Conservation (phyloP, 2,797 vertebrate species). For the Eidolon dupreanum region DNA sequence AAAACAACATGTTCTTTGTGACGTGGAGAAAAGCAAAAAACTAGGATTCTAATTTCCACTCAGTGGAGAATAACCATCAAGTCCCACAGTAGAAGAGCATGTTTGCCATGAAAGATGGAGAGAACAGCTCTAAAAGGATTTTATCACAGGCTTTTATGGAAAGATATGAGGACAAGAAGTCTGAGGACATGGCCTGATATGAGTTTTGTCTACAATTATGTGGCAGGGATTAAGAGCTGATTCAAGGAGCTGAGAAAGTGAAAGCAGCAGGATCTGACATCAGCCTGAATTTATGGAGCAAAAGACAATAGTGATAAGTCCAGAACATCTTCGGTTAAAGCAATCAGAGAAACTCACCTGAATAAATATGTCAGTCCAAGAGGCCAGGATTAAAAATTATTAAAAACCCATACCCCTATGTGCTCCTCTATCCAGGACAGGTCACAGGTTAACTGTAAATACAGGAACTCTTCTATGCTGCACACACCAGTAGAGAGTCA, state of each 20-base stretch:
- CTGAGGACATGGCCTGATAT: not conserved
- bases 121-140: not conserved
- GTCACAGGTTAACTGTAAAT: not conserved
- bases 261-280: not conserved
- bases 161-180: not conserved
- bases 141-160: not conserved
- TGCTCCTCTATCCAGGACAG: not conserved
- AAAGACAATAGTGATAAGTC: not conserved
- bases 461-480: not conserved
- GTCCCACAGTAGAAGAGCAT: accelerated
- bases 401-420: not conserved
- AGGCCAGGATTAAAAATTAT: not conserved
- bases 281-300: not conserved
- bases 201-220: not conserved
- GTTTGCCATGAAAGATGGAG: not conserved
- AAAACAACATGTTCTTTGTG: not conserved
- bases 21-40: not conserved
- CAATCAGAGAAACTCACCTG: not conserved
- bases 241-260: not conserved
- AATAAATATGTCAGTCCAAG: not conserved
- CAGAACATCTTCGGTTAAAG: not conserved
- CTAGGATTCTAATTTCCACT: not conserved
- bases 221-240: not conserved
- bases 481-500: not conserved
- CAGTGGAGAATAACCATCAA: not conserved